Evolutionary conservation across 2,888 invertebrate species (phyloP).

Genomic region (Limnephilus auricula): DNA sequence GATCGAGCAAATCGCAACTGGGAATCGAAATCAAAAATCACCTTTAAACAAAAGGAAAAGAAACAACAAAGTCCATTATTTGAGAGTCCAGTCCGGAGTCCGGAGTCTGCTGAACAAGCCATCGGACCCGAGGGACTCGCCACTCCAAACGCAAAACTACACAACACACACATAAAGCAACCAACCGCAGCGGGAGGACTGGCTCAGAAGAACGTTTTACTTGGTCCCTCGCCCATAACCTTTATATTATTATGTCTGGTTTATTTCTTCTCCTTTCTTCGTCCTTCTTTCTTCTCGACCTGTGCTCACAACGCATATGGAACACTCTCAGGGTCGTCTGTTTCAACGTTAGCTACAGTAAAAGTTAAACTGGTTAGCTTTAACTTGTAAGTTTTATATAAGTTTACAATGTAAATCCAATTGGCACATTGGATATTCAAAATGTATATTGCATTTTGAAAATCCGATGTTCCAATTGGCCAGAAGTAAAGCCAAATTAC

Average conservation of each 20-base stretch:
- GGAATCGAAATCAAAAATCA: background rate
- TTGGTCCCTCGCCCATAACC: slow-evolving; percentile 29
- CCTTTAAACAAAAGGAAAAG: background rate
- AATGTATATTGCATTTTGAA: too few relatives aligned
- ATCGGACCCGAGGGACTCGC: background rate
- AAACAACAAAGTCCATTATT: background rate
- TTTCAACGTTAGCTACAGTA: too few relatives aligned
- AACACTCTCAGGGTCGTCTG: too few relatives aligned
- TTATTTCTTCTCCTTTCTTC: background rate
- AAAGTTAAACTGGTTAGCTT: too few relatives aligned
- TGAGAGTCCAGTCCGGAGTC: background rate
- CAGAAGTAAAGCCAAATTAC: too few relatives aligned
- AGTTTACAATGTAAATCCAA: too few relatives aligned
- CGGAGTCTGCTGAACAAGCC: background rate
- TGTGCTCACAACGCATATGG: background rate
- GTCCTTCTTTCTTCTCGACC: background rate
- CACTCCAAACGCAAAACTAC: slow-evolving; percentile 17
- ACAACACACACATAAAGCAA: slow-evolving; percentile 10
- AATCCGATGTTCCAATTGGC: too few relatives aligned
- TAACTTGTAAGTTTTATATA: too few relatives aligned
- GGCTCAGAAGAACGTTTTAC: slow-evolving; percentile 23
- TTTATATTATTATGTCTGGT: background rate
- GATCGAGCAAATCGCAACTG: background rate
- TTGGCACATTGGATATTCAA: too few relatives aligned
- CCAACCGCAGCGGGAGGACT: background rate